A percentile compares a stretch with the other conserved stretches of the same genome.
phyloP scores from a whole-genome alignment of 2,797 vertebrate genomes.

The Bradypodion pumilum region DNA sequence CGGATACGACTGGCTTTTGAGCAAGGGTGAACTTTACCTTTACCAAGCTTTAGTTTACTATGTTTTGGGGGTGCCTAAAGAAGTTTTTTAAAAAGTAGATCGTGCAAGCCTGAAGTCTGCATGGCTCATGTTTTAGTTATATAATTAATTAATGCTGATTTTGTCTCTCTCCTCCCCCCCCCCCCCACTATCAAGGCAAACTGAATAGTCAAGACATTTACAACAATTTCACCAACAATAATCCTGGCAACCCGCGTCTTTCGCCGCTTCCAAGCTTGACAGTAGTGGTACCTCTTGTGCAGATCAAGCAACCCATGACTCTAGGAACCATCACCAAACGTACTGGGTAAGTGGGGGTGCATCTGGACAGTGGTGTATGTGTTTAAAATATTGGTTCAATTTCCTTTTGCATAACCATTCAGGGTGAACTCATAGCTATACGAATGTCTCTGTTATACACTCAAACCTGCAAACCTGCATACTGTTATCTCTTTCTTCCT shows the following conservation, averaged over 20 bases:
- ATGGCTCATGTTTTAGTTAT: background rate
- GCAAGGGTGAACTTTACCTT: too few relatives aligned
- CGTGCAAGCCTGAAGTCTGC: too few relatives aligned
- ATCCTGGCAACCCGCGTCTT: constrained; percentile 92
- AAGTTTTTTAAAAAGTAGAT: background rate
- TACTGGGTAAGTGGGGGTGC: constrained; percentile 83
- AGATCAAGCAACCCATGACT: constrained; percentile 98
- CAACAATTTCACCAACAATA: constrained; percentile 97
- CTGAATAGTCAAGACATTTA: constrained; percentile 93
- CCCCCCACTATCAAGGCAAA: constrained; percentile 80
- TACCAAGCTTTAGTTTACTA: background rate
- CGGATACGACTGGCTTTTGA: too few relatives aligned
- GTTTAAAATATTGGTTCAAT: background rate
- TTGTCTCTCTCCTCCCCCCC: background rate
- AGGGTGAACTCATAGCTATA: constrained; percentile 12
- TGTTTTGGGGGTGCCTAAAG: background rate
- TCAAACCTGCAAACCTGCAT: background rate
- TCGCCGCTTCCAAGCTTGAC: constrained; percentile 91
- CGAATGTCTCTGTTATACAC: constrained; percentile 23
- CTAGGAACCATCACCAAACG: constrained; percentile 97
- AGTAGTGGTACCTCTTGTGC: constrained; percentile 90
- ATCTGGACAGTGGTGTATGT: background rate
- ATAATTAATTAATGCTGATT: background rate
- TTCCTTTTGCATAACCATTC: background rate
- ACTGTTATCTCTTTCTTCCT: background rate